Percentiles rank a stretch among this genome's conserved stretches.
Evolutionary conservation across 2,888 invertebrate genomes (phyloP).

Genomic region (Apocheima hispidaria): DNA sequence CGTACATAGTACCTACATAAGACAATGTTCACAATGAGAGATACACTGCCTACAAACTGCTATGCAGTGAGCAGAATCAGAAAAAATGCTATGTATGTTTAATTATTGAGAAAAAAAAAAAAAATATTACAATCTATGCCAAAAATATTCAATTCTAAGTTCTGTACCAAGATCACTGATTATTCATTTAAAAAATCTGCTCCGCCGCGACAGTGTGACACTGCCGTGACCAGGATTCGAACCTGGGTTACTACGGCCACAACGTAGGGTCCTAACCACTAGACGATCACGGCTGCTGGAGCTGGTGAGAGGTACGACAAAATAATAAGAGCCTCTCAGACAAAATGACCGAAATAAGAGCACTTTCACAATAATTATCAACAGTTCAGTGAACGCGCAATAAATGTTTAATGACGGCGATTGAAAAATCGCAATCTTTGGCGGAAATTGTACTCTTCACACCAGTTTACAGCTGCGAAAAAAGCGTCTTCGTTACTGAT

Average conservation of each 20-base stretch:
- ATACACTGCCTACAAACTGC: too few relatives aligned
- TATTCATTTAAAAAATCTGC: not conserved
- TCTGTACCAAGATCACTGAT: not conserved
- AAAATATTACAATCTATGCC: too few relatives aligned
- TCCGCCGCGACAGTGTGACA: conserved; percentile 36
- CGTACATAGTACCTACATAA: too few relatives aligned
- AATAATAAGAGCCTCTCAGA: conserved; percentile 13
- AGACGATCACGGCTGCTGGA: conserved; percentile 89
- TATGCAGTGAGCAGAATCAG: too few relatives aligned
- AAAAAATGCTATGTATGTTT: too few relatives aligned
- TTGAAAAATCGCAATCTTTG: conserved; percentile 11
- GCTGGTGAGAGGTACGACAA: conserved; percentile 50
- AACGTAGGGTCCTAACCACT: conserved; percentile 91
- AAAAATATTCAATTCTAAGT: too few relatives aligned
- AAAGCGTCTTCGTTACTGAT: too few relatives aligned
- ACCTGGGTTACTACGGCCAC: conserved; percentile 92
- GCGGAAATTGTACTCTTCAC: conserved; percentile 8
- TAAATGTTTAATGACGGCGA: not conserved
- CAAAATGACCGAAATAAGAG: conserved; percentile 18
- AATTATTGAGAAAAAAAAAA: too few relatives aligned
- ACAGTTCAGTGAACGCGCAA: conserved; percentile 11
- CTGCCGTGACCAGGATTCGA: conserved; percentile 90
- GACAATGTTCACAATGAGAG: too few relatives aligned
- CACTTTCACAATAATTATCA: conserved; percentile 28
- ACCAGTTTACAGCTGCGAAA: not conserved